Conservation (phyloP, 2,113 vertebrate species). For the Dasypus novemcinctus region DNA sequence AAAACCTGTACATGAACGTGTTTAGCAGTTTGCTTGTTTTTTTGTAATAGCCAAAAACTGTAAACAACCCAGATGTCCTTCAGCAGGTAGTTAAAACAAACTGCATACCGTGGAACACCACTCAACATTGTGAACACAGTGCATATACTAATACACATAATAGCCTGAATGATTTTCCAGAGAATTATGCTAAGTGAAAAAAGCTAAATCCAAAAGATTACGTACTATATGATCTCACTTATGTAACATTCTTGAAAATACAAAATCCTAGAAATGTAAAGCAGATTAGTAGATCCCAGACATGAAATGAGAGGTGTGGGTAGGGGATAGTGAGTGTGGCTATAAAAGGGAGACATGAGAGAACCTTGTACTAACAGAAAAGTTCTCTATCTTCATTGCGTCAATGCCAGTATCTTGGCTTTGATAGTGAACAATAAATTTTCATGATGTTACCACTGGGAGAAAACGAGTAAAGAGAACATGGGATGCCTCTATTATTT, state of each 20-base stretch:
- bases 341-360: background rate
- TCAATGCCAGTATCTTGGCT: background rate
- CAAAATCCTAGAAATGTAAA: background rate
- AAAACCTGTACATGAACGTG: slow-evolving; percentile 17
- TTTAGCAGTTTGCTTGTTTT: background rate
- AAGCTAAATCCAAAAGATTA: background rate
- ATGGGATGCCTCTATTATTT: background rate
- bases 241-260: background rate
- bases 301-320: background rate
- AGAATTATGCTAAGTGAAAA: background rate
- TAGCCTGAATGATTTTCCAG: background rate
- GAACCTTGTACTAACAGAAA: background rate
- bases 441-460: background rate
- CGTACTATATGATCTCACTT: background rate
- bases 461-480: background rate
- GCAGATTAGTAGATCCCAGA: background rate
- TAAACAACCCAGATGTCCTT: background rate
- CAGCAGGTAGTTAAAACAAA: background rate
- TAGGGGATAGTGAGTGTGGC: background rate
- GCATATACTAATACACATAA: background rate
- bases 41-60: background rate
- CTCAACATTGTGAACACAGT: background rate
- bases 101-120: background rate
- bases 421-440: background rate
- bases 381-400: background rate